These are phyloP conservation scores for Manduca sexta DNA, from an alignment of 1,140 invertebrate species.

Conservation along the genomic window DNA sequence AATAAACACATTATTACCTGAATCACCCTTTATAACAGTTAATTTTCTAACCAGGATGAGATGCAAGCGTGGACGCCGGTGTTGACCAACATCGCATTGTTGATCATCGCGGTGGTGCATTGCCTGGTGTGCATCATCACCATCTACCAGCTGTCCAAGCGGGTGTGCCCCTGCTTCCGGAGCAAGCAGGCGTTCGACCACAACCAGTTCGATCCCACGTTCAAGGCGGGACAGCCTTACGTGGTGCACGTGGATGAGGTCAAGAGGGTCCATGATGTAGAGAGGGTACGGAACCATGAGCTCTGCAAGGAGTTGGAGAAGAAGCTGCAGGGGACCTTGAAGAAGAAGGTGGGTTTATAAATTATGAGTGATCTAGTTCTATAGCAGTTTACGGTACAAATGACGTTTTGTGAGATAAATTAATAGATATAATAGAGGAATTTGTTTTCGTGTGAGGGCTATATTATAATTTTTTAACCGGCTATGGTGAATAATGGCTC, in stretches of 20 bases:
- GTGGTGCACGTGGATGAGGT: conserved; percentile 52
- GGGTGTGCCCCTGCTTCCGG: conserved; percentile 74
- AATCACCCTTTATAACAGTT: no score
- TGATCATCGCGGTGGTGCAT: conserved; percentile 70
- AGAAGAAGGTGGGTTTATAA: conserved; percentile 42
- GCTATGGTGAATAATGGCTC: no score
- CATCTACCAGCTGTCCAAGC: conserved; percentile 72
- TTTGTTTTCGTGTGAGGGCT: no score
- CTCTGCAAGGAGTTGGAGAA: conserved; percentile 59
- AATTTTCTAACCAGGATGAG: conserved; percentile 41
- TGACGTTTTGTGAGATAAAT: no score
- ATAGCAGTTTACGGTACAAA: no score
- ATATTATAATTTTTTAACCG: no score
- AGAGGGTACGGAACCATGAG: conserved; percentile 44
- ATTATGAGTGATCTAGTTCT: no score
- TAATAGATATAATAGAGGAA: no score
- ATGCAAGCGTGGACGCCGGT: conserved; percentile 72
- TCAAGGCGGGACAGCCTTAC: conserved; percentile 45
- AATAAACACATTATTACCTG: no score
- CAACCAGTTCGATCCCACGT: conserved; percentile 66
- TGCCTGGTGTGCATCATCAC: conserved; percentile 71
- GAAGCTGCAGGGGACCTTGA: conserved; percentile 44
- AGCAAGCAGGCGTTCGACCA: conserved; percentile 66
- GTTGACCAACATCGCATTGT: conserved; percentile 73
- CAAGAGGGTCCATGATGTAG: conserved; percentile 41